Evolutionary conservation across 2,797 vertebrate genomes (phyloP).

Genomic region (Falco concolor): DNA sequence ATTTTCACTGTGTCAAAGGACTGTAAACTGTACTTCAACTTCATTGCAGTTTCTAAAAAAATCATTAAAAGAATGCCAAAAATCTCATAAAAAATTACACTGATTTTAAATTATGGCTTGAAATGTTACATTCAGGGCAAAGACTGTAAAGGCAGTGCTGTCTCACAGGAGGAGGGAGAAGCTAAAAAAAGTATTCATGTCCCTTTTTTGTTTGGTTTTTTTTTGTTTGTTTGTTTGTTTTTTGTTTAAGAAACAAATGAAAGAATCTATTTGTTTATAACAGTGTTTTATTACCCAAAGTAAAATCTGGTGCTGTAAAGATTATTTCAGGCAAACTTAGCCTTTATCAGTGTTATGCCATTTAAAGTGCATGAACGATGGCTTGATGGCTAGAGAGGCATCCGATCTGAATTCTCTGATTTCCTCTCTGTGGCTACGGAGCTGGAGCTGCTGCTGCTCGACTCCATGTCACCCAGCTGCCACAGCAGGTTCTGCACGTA

Average conservation of each 20-base stretch:
- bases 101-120: slow-evolving; percentile 40
- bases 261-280: not conserved
- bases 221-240: not conserved
- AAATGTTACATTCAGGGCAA: slow-evolving; percentile 7
- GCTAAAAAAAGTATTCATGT: not conserved
- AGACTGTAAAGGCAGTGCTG: not conserved
- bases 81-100: slow-evolving; percentile 8
- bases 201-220: not conserved
- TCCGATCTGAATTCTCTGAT: not conserved
- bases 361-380: not conserved
- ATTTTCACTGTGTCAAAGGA: slow-evolving; percentile 35
- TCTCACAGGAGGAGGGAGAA: not conserved
- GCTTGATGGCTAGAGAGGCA: not conserved
- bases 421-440: not conserved
- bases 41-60: slow-evolving; percentile 34
- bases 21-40: slow-evolving; percentile 47
- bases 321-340: not conserved
- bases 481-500: slow-evolving; percentile 32
- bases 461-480: not conserved
- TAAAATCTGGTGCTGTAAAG: not conserved
- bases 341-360: not conserved
- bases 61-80: not conserved
- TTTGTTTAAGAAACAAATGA: not conserved
- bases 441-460: not conserved
- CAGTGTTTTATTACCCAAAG: not conserved